Evolutionary conservation across 2,797 vertebrate species (phyloP), one percentile per base, ranked within the genome.

Genomic region (Apodemus agrarius): DNA sequence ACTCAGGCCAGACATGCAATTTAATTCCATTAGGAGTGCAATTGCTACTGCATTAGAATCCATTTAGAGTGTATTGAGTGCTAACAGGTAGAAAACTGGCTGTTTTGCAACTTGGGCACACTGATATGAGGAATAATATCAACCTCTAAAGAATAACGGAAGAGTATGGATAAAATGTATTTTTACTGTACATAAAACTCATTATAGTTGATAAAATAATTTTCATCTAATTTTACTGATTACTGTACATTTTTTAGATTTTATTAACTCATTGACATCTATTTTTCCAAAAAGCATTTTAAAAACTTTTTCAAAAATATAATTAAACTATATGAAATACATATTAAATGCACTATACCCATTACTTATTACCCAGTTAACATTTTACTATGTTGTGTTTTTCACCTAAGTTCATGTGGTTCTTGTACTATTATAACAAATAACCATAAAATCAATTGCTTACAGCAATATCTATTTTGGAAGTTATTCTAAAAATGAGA

Each of bases 71-170:
- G 34, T 57, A 65, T 22, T 7, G 16, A 46, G 10, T 65, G 22
- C 14, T 85, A 88, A 74, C 34, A 69, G 12, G 89, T 86, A 72
- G 52, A 24, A 43, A 26, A 78, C 40, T 59, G 3, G 59, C 8
- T 40, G 74, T 40, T 84, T 31, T 69, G 43, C 3, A 67, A 29
- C 21, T 69, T 59, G 3, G 0, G 3, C 2, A 82, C 75, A 76
- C n/a, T 72, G 84, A 96, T 46, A 89, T 85, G 29, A 88, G 19
- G 90, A 89, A 6, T 72, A 92, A 93, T 59, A 1, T 0, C 72
- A 10, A 24, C 21, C 29, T 91, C 14, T 54, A 13, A 69, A 52
- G 65, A 43, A 90, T 21, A 13, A 91, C 40, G 12, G 17, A 75
- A 14, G 40, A 46, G n/a, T 11, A 2, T 34, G 34, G 1, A 9